Base-by-base conservation (phyloP, 1,140 invertebrate species). In the Pinna nobilis region DNA sequence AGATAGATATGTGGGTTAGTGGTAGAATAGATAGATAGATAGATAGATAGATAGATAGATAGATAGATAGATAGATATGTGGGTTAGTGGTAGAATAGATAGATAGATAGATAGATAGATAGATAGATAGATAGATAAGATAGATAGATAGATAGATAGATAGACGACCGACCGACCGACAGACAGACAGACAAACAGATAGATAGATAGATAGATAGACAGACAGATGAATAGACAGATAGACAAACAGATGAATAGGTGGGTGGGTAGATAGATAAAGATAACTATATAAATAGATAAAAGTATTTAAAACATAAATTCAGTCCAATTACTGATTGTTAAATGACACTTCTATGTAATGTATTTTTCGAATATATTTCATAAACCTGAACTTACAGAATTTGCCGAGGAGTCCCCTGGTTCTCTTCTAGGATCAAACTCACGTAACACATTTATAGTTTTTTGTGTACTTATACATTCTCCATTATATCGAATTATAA, bases 341-440 rank as follows among this genome's bases (percentile, higher is more conserved):
- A n/a, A n/a, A n/a, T n/a, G n/a, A n/a, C n/a, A n/a, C n/a, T n/a
- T n/a, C n/a, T n/a, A n/a, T n/a, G n/a, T n/a, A n/a, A n/a, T n/a
- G n/a, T n/a, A n/a, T n/a, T n/a, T n/a, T 44, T 9, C 7, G 18
- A 44, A 7, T 44, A 44, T 44, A 9, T 44, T 7, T 7, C 9
- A 7, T 9, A 44, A 47, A 0, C 23, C 3, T 4, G 39, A 44
- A 66, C 77, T 74, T 74, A 86, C 84, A 57, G 83, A 81, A 5
- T 82, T 79, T 1, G 79, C 77, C 49, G 80, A 70, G 44, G 81
- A 82, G 50, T 86, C 84, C 11, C 78, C 74, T 49, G 77, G 72
- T 63, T 87, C 85, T 50, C 78, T 74, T 57, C 79, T 77, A 23
- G 80, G 81, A 70, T 87, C 85, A 37, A 82, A 80, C 18, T 87